Evolutionary conservation across 2,113 vertebrate species (phyloP).

Genomic region (Silurus meridionalis): DNA sequence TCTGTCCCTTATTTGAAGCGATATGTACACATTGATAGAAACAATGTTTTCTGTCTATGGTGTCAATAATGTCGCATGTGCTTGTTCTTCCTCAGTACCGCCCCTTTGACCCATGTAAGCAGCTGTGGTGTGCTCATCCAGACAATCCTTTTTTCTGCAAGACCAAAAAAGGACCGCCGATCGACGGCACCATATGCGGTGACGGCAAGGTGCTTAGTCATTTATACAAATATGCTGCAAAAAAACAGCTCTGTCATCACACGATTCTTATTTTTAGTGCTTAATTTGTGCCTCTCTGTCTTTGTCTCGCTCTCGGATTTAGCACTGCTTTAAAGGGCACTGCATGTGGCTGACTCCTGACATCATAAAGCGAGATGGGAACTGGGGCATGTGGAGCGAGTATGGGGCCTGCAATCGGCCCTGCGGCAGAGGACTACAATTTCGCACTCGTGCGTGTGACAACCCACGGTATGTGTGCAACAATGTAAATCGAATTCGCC

Average conservation of each 20-base stretch:
- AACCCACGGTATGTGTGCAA: slow-evolving; percentile 81
- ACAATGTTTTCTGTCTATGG: background rate
- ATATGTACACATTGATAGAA: background rate
- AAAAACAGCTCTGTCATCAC: background rate
- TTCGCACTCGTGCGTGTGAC: slow-evolving; percentile 89
- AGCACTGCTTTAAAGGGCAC: slow-evolving; percentile 98
- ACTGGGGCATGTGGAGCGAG: slow-evolving; percentile 94
- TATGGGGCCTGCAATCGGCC: slow-evolving; percentile 91
- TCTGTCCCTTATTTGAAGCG: background rate
- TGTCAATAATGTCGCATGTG: slow-evolving; percentile 28
- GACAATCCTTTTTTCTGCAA: slow-evolving; percentile 99
- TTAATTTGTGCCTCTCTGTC: background rate
- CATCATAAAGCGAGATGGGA: slow-evolving; percentile 94
- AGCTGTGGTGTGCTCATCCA: slow-evolving; percentile 96
- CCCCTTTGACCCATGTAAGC: slow-evolving; percentile 94
- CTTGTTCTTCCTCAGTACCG: slow-evolving; percentile 81
- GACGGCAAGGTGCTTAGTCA: slow-evolving; percentile 82
- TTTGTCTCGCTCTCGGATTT: slow-evolving; percentile 17
- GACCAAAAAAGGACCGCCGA: slow-evolving; percentile 96
- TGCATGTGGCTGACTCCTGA: slow-evolving; percentile 95
- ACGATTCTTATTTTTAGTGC: background rate
- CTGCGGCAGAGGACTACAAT: slow-evolving; percentile 91
- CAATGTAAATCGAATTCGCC: background rate
- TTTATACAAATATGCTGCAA: background rate
- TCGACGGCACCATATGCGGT: slow-evolving; percentile 94